Conservation (phyloP, 2,888 invertebrate genomes). For the Megastigmus dorsalis region DNA sequence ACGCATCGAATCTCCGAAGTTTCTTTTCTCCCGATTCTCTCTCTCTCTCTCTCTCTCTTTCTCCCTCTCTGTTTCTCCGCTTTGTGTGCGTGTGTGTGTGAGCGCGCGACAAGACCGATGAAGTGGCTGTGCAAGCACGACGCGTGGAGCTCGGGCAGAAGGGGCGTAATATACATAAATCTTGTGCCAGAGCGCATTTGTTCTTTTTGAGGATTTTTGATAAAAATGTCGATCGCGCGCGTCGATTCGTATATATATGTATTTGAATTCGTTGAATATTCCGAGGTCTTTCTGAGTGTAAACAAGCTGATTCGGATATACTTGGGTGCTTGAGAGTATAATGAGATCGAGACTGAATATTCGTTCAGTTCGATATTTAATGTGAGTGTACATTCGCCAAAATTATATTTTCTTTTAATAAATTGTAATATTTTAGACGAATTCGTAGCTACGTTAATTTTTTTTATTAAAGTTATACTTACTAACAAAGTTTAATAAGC, state of each 20-base stretch:
- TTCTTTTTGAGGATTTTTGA: slow-evolving; percentile 5
- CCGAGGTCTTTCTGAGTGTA: neutral
- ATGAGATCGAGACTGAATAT: no score
- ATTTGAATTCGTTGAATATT: slow-evolving; percentile 1
- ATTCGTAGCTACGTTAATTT: no score
- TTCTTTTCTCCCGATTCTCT: neutral
- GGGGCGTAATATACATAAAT: neutral
- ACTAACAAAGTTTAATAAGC: no score
- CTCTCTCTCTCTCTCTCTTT: neutral
- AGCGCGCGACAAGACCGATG: neutral
- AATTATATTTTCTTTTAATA: no score
- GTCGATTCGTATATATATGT: neutral
- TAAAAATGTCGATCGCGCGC: slow-evolving; percentile 14
- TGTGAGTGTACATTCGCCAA: no score
- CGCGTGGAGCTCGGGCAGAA: neutral
- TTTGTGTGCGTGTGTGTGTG: no score
- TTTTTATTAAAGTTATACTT: no score
- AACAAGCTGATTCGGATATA: slow-evolving; percentile 1
- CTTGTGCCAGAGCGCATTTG: neutral
- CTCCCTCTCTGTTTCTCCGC: neutral
- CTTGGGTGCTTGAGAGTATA: no score
- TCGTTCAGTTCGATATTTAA: no score
- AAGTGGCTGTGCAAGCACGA: neutral
- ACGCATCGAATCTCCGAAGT: neutral
- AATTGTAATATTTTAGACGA: no score